Conservation (phyloP, 2,888 invertebrate genomes). For the Germaria angustata region DNA sequence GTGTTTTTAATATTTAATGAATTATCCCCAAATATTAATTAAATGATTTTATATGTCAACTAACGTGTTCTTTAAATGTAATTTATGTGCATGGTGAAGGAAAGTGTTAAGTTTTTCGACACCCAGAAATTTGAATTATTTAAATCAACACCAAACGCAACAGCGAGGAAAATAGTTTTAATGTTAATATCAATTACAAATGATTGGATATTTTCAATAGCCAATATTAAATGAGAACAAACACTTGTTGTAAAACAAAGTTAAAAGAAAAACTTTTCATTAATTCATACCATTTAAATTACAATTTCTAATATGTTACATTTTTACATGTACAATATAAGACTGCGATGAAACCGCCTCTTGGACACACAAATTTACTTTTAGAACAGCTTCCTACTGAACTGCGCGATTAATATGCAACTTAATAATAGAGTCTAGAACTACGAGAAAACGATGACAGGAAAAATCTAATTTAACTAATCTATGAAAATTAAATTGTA, state of each 20-base stretch:
- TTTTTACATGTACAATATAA: not conserved
- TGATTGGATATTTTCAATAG: too few species aligned
- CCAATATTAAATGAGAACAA: too few species aligned
- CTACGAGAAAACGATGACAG: not conserved
- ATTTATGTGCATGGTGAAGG: not conserved
- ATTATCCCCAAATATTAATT: too few species aligned
- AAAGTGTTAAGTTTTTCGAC: not conserved
- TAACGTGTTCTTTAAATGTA: too few species aligned
- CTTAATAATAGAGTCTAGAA: conserved; percentile 35
- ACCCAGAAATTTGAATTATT: conserved; percentile 2
- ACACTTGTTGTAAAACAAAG: too few species aligned
- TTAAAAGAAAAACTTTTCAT: too few species aligned
- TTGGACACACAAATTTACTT: not conserved
- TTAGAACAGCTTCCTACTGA: not conserved
- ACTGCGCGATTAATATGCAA: conserved; percentile 52
- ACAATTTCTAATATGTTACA: too few species aligned
- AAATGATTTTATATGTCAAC: too few species aligned
- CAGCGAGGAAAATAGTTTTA: not conserved
- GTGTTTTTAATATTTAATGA: too few species aligned
- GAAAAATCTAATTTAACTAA: conserved; percentile 31
- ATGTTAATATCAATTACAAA: too few species aligned
- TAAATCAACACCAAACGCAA: not conserved
- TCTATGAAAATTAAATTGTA: conserved; percentile 1
- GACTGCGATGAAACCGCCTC: not conserved
- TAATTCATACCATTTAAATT: too few species aligned